Conservation (phyloP, 2,888 invertebrate species). For the Scaeva pyrastri region DNA sequence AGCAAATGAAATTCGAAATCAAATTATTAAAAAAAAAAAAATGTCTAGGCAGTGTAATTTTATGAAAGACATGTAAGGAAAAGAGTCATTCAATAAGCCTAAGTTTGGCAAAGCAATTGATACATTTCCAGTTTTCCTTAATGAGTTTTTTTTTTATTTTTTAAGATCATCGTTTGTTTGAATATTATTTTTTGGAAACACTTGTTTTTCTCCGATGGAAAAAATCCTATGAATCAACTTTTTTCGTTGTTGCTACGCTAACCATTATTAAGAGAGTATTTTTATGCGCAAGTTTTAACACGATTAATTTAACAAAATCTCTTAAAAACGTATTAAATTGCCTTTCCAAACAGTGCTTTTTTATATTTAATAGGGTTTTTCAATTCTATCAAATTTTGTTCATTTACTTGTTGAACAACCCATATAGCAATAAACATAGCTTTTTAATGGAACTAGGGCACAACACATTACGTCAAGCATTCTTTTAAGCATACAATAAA, state of each 20-base stretch:
- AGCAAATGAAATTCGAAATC: constrained; percentile 63
- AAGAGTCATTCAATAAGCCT: neutral
- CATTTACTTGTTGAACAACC: neutral
- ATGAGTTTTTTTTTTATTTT: too few species aligned
- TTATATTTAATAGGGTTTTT: neutral
- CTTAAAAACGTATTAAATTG: too few species aligned
- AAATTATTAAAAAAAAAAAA: constrained; percentile 29
- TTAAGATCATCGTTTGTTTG: too few species aligned
- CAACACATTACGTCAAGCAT: constrained; percentile 31
- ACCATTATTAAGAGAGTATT: too few species aligned
- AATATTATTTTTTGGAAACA: too few species aligned
- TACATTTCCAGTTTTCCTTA: too few species aligned
- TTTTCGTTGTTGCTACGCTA: too few species aligned
- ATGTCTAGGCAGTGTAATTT: constrained; percentile 62
- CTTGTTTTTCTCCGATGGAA: too few species aligned
- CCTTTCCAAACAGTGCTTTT: too few species aligned
- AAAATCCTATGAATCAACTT: too few species aligned
- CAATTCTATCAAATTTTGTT: neutral
- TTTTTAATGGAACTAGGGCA: constrained; percentile 39
- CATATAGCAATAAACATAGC: neutral
- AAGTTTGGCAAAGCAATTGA: neutral
- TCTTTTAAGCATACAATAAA: constrained; percentile 48
- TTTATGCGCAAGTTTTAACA: too few species aligned
- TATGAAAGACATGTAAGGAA: constrained; percentile 53
- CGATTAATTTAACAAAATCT: too few species aligned